Percentiles rank a stretch among this genome's conserved stretches.
Evolutionary conservation across 2,888 invertebrate species (phyloP).

Genomic region (Lacanobia oleracea): DNA sequence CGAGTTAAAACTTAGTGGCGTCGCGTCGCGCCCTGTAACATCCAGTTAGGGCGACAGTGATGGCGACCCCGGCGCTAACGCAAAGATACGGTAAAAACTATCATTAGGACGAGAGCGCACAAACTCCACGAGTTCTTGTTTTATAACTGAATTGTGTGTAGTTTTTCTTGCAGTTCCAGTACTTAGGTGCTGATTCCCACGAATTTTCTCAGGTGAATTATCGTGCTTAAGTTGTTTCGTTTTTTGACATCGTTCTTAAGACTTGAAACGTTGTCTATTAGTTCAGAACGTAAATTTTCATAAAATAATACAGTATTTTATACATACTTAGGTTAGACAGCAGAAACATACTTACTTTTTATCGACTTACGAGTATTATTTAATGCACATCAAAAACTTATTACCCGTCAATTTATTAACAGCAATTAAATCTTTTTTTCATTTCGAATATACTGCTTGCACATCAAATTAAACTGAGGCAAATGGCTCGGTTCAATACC

Average conservation of each 20-base stretch:
- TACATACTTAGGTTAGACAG: background rate
- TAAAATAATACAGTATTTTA: too few relatives aligned
- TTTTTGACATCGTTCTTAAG: background rate
- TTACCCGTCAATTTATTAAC: too few relatives aligned
- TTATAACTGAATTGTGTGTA: conserved; percentile 51
- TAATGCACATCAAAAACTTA: too few relatives aligned
- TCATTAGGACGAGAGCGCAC: conserved; percentile 69
- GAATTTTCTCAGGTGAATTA: conserved; percentile 10
- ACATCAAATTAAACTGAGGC: too few relatives aligned
- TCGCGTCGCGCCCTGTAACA: conserved; percentile 55
- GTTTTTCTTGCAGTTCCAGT: conserved; percentile 55
- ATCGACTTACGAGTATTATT: too few relatives aligned
- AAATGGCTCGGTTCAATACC: too few relatives aligned
- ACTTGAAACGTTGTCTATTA: too few relatives aligned
- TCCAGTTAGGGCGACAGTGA: conserved; percentile 67
- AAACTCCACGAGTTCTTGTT: conserved; percentile 55
- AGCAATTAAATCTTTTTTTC: too few relatives aligned
- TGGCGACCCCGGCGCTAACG: conserved; percentile 63
- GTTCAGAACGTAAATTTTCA: too few relatives aligned
- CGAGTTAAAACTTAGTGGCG: conserved; percentile 58
- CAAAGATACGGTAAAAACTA: conserved; percentile 75
- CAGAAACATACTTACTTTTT: too few relatives aligned
- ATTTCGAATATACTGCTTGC: too few relatives aligned
- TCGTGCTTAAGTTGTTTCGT: conserved; percentile 4
- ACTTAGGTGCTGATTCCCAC: conserved; percentile 28